Conservation (phyloP, 2,113 vertebrate genomes). For the Varanus komodoensis region DNA sequence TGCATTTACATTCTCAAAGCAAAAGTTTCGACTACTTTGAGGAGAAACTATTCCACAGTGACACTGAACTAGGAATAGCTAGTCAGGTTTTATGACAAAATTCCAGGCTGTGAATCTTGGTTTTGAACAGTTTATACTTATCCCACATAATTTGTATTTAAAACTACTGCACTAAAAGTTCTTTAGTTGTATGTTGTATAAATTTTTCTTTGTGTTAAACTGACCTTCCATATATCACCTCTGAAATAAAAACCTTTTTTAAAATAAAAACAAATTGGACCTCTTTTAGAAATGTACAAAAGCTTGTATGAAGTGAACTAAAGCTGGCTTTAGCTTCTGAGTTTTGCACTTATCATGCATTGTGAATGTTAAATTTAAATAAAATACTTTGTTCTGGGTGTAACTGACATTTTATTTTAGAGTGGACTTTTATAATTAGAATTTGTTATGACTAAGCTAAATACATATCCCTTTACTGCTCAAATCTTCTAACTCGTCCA, state of each 20-base stretch:
- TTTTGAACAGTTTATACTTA: background rate
- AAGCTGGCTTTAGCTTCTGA: conserved; percentile 27
- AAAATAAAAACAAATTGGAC: background rate
- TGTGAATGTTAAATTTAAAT: conserved; percentile 63
- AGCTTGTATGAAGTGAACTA: conserved; percentile 40
- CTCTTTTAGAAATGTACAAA: conserved; percentile 50
- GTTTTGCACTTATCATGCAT: conserved; percentile 44
- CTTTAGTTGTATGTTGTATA: background rate
- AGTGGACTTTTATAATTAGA: background rate
- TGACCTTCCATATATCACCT: background rate
- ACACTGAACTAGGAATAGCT: background rate
- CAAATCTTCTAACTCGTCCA: background rate
- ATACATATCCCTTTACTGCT: background rate
- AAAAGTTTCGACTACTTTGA: background rate
- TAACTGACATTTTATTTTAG: background rate
- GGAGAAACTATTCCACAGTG: background rate
- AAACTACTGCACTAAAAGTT: background rate
- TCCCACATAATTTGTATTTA: background rate
- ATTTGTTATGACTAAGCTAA: background rate
- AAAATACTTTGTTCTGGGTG: conserved; percentile 37
- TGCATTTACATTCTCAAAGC: background rate
- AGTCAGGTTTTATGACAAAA: background rate
- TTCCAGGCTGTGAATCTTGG: background rate
- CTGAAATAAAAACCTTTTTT: conserved; percentile 57
- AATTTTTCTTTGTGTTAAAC: accelerated